Conservation (phyloP, 1,140 invertebrate genomes). For the Drosophila arawakana region DNA sequence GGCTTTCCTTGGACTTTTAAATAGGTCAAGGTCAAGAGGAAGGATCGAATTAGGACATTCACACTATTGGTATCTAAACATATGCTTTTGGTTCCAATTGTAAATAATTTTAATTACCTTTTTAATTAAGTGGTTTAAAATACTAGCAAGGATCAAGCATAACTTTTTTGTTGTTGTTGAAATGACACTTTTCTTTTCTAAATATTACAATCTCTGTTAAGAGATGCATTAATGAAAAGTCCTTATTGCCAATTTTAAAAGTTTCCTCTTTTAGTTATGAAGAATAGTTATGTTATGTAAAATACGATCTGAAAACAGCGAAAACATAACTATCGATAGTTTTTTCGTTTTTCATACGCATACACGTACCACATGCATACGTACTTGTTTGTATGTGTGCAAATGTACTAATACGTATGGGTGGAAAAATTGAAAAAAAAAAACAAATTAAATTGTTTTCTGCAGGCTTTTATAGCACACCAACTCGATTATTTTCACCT, state of each 20-base stretch:
- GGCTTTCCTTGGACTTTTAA: slow-evolving; percentile 22
- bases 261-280: background rate
- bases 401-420: background rate
- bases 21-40: slow-evolving; percentile 64
- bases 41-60: slow-evolving; percentile 26
- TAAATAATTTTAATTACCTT: background rate
- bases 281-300: slow-evolving; percentile 17
- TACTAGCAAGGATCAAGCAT: no score
- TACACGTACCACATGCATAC: background rate
- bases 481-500: slow-evolving; percentile 59
- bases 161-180: no score
- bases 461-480: slow-evolving; percentile 46
- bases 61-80: background rate
- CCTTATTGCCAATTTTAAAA: background rate
- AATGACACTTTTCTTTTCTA: no score
- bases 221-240: background rate
- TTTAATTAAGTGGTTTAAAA: background rate
- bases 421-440: slow-evolving; percentile 7
- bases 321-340: no score
- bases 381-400: background rate
- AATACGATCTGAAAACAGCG: slow-evolving; percentile 8
- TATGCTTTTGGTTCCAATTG: background rate
- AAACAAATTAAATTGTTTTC: slow-evolving; percentile 9
- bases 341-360: background rate
- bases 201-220: no score